Percentiles rank a stretch among this genome's conserved stretches.
Evolutionary conservation across 2,797 vertebrate genomes (phyloP).

Genomic region (Myotis daubentonii): DNA sequence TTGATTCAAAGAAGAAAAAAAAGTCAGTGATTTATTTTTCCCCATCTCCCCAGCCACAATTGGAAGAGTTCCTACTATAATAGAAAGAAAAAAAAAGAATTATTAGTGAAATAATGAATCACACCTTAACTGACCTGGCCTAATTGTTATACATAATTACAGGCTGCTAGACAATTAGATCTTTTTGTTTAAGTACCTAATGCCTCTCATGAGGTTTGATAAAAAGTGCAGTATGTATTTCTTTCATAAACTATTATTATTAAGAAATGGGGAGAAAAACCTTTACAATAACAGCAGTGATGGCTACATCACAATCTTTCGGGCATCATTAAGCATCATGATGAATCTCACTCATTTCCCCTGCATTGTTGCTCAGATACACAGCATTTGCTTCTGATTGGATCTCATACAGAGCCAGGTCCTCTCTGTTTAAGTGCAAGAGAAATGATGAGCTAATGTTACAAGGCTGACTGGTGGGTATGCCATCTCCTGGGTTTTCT

Average conservation of each 20-base stretch:
- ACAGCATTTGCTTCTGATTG: background rate
- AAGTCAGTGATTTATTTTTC: background rate
- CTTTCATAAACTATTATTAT: slow-evolving; percentile 3
- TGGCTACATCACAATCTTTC: background rate
- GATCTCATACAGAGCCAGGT: background rate
- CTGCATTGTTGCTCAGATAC: background rate
- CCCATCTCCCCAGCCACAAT: background rate
- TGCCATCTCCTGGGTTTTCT: slow-evolving; percentile 37
- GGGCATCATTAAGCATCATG: background rate
- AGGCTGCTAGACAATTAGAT: slow-evolving; percentile 62
- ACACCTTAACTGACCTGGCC: background rate
- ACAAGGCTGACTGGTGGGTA: slow-evolving; percentile 46
- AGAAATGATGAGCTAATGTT: slow-evolving; percentile 33
- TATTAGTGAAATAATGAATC: slow-evolving; percentile 51
- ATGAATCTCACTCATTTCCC: background rate
- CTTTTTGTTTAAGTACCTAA: slow-evolving; percentile 61
- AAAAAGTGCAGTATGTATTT: background rate
- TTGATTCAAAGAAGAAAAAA: slow-evolving; percentile 65
- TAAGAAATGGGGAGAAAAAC: background rate
- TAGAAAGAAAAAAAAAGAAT: background rate
- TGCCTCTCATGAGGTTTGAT: background rate
- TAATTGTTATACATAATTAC: slow-evolving; percentile 47
- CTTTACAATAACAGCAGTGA: background rate
- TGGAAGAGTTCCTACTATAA: background rate
- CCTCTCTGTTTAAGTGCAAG: background rate